Evolutionary conservation across 2,797 vertebrate genomes (phyloP).

Genomic region (Sylvilagus floridanus): DNA sequence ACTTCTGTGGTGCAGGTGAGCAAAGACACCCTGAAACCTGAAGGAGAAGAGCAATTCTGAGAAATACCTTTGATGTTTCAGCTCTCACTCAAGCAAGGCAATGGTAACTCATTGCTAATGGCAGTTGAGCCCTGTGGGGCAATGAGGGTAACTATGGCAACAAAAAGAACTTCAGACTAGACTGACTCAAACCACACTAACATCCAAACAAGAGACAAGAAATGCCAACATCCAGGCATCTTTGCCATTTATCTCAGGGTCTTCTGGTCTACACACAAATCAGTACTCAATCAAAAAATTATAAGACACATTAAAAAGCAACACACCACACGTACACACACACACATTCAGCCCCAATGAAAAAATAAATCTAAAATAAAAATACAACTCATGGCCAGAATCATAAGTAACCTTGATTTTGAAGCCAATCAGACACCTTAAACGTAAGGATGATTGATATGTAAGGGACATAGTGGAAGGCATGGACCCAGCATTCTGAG

Average conservation of each 20-base stretch:
- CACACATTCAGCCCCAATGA: neutral
- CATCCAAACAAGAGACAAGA: neutral
- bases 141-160: neutral
- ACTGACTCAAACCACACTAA: neutral
- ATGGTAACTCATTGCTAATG: neutral
- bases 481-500: neutral
- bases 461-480: neutral
- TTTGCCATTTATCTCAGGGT: neutral
- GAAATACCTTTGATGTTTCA: neutral
- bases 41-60: neutral
- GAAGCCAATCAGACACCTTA: neutral
- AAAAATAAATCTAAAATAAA: neutral
- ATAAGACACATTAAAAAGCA: neutral
- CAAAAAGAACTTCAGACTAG: neutral
- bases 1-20: neutral
- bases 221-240: neutral
- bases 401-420: neutral
- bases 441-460: neutral
- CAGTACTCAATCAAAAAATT: constrained; percentile 1
- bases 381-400: neutral
- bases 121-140: neutral
- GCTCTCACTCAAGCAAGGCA: neutral
- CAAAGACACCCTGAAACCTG: neutral
- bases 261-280: neutral
- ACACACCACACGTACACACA: neutral